These are phyloP conservation scores for Psix sp. DNA, from an alignment of 1,140 invertebrate species.

Conservation along the genomic window DNA sequence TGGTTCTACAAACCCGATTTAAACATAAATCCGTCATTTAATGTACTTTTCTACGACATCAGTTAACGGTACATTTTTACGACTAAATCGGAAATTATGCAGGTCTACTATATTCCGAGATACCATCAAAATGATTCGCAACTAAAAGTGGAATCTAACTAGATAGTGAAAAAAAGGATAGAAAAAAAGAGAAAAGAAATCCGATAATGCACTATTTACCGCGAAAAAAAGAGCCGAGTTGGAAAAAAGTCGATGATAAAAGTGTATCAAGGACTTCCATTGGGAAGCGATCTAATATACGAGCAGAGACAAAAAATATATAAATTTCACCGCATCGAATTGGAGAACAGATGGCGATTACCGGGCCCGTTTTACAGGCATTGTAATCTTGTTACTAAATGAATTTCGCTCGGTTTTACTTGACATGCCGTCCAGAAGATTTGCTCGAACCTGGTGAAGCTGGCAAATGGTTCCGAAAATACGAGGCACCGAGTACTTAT, in stretches of 20 bases:
- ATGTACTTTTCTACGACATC: constrained; percentile 2
- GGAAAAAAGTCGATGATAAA: no score
- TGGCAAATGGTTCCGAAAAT: constrained; percentile 46
- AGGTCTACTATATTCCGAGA: constrained; percentile 22
- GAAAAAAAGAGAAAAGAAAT: neutral
- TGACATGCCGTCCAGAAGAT: constrained; percentile 49
- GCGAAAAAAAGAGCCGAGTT: no score
- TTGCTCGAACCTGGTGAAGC: constrained; percentile 35
- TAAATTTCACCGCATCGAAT: constrained; percentile 4
- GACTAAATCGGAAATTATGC: constrained; percentile 37
- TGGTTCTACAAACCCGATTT: constrained; percentile 20
- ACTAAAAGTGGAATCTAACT: no score
- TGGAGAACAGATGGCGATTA: constrained; percentile 39
- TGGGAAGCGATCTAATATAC: neutral
- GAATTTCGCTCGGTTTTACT: constrained; percentile 52
- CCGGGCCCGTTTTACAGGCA: constrained; percentile 41
- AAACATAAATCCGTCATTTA: constrained; percentile 40
- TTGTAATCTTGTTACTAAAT: constrained; percentile 54
- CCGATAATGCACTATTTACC: no score
- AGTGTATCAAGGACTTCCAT: neutral
- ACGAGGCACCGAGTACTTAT: constrained; percentile 43
- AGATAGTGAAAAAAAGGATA: neutral
- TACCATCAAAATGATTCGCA: constrained; percentile 37
- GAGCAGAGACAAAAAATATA: constrained; percentile 3
- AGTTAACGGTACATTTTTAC: constrained; percentile 40